Conservation (phyloP, 2,888 invertebrate genomes). For the Phengaris arion region DNA sequence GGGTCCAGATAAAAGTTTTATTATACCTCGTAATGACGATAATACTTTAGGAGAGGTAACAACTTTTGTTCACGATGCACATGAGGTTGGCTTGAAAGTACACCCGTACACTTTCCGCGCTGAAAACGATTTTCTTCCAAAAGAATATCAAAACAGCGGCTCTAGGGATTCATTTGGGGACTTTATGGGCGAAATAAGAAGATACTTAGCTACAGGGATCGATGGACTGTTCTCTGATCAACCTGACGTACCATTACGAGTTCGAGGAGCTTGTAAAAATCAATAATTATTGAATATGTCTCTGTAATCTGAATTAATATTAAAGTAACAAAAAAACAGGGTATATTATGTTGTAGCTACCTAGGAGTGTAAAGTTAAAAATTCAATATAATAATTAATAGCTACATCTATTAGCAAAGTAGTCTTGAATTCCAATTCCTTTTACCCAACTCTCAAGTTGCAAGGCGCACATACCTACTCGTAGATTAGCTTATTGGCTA, state of each 20-base stretch:
- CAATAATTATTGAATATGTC: neutral
- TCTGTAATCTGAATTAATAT: neutral
- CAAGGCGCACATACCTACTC: no score
- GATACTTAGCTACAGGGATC: slow-evolving; percentile 60
- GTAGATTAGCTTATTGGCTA: no score
- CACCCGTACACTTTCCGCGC: slow-evolving; percentile 70
- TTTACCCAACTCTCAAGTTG: no score
- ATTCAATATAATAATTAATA: no score
- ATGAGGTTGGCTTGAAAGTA: slow-evolving; percentile 63
- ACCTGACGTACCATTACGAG: slow-evolving; percentile 57
- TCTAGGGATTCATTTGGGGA: slow-evolving; percentile 55
- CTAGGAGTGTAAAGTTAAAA: no score
- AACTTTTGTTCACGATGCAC: slow-evolving; percentile 60
- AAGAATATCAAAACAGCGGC: slow-evolving; percentile 54
- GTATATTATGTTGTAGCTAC: neutral
- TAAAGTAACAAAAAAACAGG: neutral
- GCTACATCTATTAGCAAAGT: no score
- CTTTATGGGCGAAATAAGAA: slow-evolving; percentile 55
- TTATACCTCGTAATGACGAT: slow-evolving; percentile 59
- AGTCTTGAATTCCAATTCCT: no score
- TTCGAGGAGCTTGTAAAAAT: slow-evolving; percentile 49
- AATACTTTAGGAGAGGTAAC: slow-evolving; percentile 55
- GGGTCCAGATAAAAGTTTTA: slow-evolving; percentile 65
- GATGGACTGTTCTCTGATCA: slow-evolving; percentile 70
- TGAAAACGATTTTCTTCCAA: slow-evolving; percentile 61